A percentile compares a stretch with the other conserved stretches of the same genome.
These are phyloP conservation scores for Byasa hedistus DNA, from an alignment of 2,888 invertebrate species.

Conservation along the genomic window DNA sequence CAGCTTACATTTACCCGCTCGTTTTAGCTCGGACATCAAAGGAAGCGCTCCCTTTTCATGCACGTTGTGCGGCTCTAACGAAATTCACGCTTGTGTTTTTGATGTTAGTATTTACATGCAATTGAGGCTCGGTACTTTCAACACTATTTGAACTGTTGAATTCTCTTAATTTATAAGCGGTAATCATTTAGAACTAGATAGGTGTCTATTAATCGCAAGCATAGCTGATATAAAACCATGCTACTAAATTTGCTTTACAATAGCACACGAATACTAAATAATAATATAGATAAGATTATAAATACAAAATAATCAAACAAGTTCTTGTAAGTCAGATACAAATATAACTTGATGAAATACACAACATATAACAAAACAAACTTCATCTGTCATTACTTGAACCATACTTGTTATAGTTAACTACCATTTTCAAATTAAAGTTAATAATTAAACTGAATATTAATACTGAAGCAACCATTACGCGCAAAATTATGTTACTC, in stretches of 20 bases:
- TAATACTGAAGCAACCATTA: neutral
- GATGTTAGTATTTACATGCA: slow-evolving; percentile 13
- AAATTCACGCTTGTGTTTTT: slow-evolving; percentile 11
- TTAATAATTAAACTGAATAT: neutral
- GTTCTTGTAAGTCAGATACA: too few relatives aligned
- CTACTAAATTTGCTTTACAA: too few relatives aligned
- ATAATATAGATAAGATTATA: too few relatives aligned
- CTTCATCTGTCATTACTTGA: neutral
- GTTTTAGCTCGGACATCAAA: slow-evolving; percentile 33
- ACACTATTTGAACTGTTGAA: neutral
- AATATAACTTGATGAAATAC: too few relatives aligned
- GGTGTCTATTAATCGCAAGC: too few relatives aligned
- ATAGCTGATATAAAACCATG: too few relatives aligned
- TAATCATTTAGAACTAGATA: too few relatives aligned
- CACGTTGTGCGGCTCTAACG: slow-evolving; percentile 29
- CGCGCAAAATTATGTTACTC: too few relatives aligned
- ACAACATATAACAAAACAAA: neutral
- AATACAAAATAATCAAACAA: too few relatives aligned
- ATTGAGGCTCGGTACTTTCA: neutral
- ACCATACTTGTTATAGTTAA: neutral
- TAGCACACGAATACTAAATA: too few relatives aligned
- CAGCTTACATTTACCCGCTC: slow-evolving; percentile 21
- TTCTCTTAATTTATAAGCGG: neutral
- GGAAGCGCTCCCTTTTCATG: slow-evolving; percentile 29
- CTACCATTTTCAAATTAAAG: neutral